Conservation (phyloP, 2,797 vertebrate genomes). For the Gila robusta region DNA sequence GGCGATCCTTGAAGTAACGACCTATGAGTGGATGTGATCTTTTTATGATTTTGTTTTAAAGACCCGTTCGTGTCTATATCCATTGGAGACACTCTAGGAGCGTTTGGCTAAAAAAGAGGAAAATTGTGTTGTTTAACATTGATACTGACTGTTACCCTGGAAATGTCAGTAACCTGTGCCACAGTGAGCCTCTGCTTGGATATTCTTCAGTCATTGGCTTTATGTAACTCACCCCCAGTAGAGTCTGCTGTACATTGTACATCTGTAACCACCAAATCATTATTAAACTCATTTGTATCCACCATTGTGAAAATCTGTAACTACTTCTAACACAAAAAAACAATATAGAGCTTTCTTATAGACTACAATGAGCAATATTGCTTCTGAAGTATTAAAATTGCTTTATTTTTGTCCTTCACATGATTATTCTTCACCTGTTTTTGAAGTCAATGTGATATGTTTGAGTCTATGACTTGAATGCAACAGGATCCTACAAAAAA, state of each 20-base stretch:
- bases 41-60: slow-evolving; percentile 21
- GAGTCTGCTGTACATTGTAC: slow-evolving; percentile 78
- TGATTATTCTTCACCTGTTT: slow-evolving; percentile 17
- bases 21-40: slow-evolving; percentile 30
- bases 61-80: slow-evolving; percentile 2
- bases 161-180: slow-evolving; percentile 79
- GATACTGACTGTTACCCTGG: slow-evolving; percentile 26
- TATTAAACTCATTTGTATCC: slow-evolving; percentile 86
- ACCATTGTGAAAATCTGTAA: slow-evolving; percentile 89
- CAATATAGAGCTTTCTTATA: slow-evolving; percentile 69
- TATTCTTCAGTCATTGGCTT: slow-evolving; percentile 64
- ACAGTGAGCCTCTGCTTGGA: slow-evolving; percentile 75
- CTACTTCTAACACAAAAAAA: slow-evolving; percentile 76
- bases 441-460: slow-evolving; percentile 22
- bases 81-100: not conserved
- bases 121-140: slow-evolving; percentile 23
- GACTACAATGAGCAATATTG: slow-evolving; percentile 30
- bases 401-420: slow-evolving; percentile 43
- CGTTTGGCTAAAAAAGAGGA: not conserved
- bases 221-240: slow-evolving; percentile 65
- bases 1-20: slow-evolving; percentile 12
- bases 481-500: not conserved
- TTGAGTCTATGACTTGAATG: slow-evolving; percentile 23
- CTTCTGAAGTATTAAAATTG: slow-evolving; percentile 43
- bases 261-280: slow-evolving; percentile 82